Conservation (phyloP, 2,113 vertebrate genomes). For the Scopus umbretta region DNA sequence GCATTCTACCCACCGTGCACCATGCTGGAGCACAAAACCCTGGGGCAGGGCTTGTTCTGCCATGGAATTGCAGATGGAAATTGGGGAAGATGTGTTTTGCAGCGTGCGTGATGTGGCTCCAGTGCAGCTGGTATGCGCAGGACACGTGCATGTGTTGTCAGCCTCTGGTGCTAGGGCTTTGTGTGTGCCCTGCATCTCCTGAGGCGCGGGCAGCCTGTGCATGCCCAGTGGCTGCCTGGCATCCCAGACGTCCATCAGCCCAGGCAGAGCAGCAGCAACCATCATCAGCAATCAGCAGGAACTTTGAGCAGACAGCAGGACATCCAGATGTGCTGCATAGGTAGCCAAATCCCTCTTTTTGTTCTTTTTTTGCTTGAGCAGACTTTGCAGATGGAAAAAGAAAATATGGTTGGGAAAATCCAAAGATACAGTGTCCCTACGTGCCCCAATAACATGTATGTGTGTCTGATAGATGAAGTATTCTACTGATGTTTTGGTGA, state of each 20-base stretch:
- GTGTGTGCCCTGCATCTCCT: fast-evolving
- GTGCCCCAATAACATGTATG: fast-evolving
- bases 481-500: background rate
- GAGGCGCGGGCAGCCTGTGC: fast-evolving
- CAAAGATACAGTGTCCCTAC: fast-evolving
- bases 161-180: background rate
- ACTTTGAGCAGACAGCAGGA: background rate
- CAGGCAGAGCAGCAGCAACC: background rate
- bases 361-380: background rate
- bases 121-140: fast-evolving
- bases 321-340: background rate
- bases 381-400: background rate
- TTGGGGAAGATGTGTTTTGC: fast-evolving
- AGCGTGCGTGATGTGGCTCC: fast-evolving
- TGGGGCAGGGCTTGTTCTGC: background rate
- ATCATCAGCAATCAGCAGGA: background rate
- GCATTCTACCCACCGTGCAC: fast-evolving
- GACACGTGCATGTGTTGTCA: fast-evolving
- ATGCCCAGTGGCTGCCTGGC: fast-evolving
- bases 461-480: background rate
- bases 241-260: background rate
- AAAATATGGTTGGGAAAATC: background rate
- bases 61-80: fast-evolving
- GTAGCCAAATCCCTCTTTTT: background rate
- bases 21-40: background rate